Percentiles rank a stretch among this genome's conserved stretches.
Conservation (phyloP, 1,140 invertebrate genomes). For the Charaxes varanes region DNA sequence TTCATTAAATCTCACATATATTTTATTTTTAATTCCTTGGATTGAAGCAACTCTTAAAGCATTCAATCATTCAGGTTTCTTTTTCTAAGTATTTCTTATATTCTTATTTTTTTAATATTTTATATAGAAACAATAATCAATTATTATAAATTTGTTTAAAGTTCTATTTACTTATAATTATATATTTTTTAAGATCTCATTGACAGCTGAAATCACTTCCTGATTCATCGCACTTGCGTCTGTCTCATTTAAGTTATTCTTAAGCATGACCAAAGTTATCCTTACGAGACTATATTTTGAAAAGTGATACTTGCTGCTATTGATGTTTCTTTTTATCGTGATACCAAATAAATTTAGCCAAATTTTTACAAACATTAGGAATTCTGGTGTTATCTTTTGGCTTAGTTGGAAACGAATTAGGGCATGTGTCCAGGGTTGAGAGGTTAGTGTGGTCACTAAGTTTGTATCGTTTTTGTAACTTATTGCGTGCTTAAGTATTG, state of each 20-base stretch:
- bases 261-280: constrained; percentile 41
- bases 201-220: constrained; percentile 30
- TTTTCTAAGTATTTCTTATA: too few relatives aligned
- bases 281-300: constrained; percentile 41
- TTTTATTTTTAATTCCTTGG: too few relatives aligned
- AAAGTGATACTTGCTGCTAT: constrained; percentile 28
- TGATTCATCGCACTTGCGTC: constrained; percentile 33
- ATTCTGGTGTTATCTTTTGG: constrained; percentile 44
- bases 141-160: too few relatives aligned
- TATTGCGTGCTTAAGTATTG: constrained; percentile 55
- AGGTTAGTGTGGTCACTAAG: constrained; percentile 44
- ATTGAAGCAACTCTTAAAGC: too few relatives aligned
- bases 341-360: constrained; percentile 54
- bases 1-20: too few relatives aligned
- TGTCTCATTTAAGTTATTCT: constrained; percentile 37
- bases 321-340: constrained; percentile 37
- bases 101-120: too few relatives aligned
- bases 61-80: too few relatives aligned
- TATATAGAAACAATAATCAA: too few relatives aligned
- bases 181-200: constrained; percentile 53
- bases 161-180: too few relatives aligned
- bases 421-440: constrained; percentile 56
- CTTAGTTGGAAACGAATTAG: constrained; percentile 54
- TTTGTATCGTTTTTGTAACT: constrained; percentile 43
- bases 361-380: constrained; percentile 45